Percentiles rank a stretch among this genome's conserved stretches.
Conservation (phyloP, 2,797 vertebrate genomes). For the Trichosurus vulpecula region DNA sequence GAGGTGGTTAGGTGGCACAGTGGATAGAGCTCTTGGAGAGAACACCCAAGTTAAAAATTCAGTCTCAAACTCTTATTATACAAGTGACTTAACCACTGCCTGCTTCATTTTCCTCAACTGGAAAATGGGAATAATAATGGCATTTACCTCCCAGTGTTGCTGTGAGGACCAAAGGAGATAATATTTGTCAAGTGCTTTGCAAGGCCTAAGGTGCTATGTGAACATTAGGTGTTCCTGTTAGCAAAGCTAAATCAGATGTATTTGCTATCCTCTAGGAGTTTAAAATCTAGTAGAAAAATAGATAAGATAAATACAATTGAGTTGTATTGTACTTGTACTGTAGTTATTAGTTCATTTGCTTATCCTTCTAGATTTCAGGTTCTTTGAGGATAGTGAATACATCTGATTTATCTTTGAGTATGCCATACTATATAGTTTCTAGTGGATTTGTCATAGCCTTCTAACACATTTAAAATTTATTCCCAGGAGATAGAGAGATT, state of each 20-base stretch:
- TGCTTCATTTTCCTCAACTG: background rate
- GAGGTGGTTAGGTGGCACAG: background rate
- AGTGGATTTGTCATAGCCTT: background rate
- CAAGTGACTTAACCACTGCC: background rate
- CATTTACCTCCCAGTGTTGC: background rate
- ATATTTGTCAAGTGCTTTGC: background rate
- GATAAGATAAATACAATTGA: background rate
- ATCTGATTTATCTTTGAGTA: background rate
- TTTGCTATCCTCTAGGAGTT: background rate
- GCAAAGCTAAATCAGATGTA: background rate
- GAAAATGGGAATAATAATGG: background rate
- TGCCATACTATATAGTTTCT: background rate
- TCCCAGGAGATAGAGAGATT: background rate
- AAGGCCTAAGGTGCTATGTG: background rate
- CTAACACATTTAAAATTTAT: background rate
- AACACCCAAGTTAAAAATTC: background rate
- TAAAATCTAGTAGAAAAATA: background rate
- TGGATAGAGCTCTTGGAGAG: background rate
- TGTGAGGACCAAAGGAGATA: background rate
- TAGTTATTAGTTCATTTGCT: background rate
- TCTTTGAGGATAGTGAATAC: background rate
- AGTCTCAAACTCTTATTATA: background rate
- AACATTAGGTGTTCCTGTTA: background rate
- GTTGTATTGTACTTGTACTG: background rate
- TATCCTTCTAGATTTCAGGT: background rate